These are phyloP conservation scores for Forficula auricularia DNA, from an alignment of 1,140 invertebrate genomes.

Conservation along the genomic window DNA sequence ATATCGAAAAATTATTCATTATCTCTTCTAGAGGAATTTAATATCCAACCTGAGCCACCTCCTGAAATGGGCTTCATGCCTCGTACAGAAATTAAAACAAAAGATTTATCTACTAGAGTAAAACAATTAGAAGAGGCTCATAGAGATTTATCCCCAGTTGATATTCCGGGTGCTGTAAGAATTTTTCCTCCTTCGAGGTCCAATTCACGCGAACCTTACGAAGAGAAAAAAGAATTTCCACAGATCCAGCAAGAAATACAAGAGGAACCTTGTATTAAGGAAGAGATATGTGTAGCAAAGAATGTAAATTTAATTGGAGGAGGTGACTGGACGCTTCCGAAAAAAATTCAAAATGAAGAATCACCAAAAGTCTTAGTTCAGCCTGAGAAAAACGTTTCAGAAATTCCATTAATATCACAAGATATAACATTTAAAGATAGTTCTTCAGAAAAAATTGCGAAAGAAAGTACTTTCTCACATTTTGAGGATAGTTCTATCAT, in stretches of 20 bases:
- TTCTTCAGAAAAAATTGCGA: too few relatives aligned
- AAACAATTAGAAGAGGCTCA: slow-evolving; percentile 43
- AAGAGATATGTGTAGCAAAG: slow-evolving; percentile 11
- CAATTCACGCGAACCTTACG: too few relatives aligned
- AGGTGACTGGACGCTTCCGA: slow-evolving; percentile 1
- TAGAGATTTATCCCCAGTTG: slow-evolving; percentile 32
- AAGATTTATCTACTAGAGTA: slow-evolving; percentile 37
- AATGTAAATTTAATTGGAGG: slow-evolving; percentile 4
- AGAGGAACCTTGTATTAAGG: slow-evolving; percentile 6
- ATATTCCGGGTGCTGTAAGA: slow-evolving; percentile 44
- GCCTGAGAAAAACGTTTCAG: too few relatives aligned
- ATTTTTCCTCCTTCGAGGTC: slow-evolving; percentile 30
- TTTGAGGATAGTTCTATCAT: neutral
- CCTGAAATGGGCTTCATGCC: slow-evolving; percentile 50
- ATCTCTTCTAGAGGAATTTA: slow-evolving; percentile 27
- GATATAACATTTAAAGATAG: too few relatives aligned
- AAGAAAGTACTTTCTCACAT: neutral
- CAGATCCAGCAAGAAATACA: slow-evolving; percentile 4
- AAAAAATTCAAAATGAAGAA: too few relatives aligned
- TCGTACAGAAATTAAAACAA: slow-evolving; percentile 26
- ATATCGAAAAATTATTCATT: neutral
- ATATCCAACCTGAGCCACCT: slow-evolving; percentile 46
- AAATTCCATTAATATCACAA: too few relatives aligned
- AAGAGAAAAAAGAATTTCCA: neutral
- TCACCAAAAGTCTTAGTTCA: too few relatives aligned